These are phyloP conservation scores for Labeo catla DNA, from an alignment of 2,113 vertebrate genomes.

Conservation along the genomic window DNA sequence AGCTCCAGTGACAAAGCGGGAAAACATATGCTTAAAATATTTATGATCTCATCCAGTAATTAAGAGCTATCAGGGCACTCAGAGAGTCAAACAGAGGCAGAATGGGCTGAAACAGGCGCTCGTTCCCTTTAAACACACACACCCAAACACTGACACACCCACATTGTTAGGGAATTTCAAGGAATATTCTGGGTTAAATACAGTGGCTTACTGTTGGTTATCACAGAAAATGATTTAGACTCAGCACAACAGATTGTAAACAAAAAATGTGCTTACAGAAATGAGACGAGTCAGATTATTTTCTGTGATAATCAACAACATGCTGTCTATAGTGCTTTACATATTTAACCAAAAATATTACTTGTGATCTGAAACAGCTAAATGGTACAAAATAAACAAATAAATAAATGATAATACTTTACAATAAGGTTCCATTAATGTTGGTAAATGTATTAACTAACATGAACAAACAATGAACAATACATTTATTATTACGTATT, in stretches of 20 bases:
- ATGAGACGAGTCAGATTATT: no score
- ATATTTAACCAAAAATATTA: no score
- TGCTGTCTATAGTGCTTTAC: no score
- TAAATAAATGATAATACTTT: no score
- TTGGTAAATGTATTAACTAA: no score
- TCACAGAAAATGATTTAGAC: neutral
- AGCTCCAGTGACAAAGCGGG: conserved; percentile 81
- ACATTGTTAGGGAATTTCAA: neutral
- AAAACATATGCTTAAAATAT: conserved; percentile 85
- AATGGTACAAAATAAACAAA: no score
- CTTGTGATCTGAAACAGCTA: no score
- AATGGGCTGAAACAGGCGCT: conserved; percentile 59
- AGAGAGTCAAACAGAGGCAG: conserved; percentile 67
- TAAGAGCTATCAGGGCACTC: conserved; percentile 74
- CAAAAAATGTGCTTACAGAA: neutral
- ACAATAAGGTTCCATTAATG: no score
- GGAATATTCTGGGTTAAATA: neutral
- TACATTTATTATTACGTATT: no score
- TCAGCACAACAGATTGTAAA: neutral
- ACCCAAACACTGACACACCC: neutral
- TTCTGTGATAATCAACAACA: no score
- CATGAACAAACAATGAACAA: no score
- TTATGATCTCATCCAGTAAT: conserved; percentile 80
- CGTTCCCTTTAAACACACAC: conserved; percentile 33
- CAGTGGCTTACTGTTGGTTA: neutral